These are phyloP conservation scores for Antennarius maculatus DNA, from an alignment of 2,797 vertebrate genomes.

Conservation along the genomic window DNA sequence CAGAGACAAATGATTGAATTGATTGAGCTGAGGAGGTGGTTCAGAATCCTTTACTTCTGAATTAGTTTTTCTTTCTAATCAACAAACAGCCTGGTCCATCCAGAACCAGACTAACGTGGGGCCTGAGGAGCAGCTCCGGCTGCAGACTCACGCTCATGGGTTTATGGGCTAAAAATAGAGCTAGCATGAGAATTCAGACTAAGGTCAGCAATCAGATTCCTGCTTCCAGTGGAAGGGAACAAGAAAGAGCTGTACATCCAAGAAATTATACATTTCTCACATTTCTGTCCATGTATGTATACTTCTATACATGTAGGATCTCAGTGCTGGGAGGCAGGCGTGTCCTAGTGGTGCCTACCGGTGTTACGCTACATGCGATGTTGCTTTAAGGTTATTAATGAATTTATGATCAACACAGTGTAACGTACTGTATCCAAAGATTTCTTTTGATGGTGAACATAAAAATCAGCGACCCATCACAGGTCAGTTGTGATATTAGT, in stretches of 20 bases:
- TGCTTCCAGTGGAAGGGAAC: slow-evolving; percentile 61
- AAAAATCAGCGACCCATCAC: slow-evolving; percentile 18
- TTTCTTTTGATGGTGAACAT: background rate
- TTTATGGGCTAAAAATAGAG: slow-evolving; percentile 82
- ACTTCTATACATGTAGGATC: slow-evolving; percentile 25
- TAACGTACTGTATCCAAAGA: slow-evolving; percentile 10
- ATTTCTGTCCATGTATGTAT: slow-evolving; percentile 60
- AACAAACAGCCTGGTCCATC: slow-evolving; percentile 49
- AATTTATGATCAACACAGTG: slow-evolving; percentile 23
- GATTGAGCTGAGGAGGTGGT: slow-evolving; percentile 19
- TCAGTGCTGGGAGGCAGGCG: slow-evolving; percentile 4
- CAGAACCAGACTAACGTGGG: slow-evolving; percentile 49
- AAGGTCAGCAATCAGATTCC: slow-evolving; percentile 81
- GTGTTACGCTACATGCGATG: slow-evolving; percentile 12
- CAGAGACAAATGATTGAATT: slow-evolving; percentile 12
- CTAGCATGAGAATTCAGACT: slow-evolving; percentile 82
- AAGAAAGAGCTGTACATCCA: slow-evolving; percentile 49
- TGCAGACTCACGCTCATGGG: slow-evolving; percentile 71
- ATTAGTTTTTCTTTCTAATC: slow-evolving; percentile 65
- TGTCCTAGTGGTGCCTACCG: background rate
- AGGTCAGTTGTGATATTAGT: slow-evolving; percentile 1
- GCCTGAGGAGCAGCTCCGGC: slow-evolving; percentile 44
- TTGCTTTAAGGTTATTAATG: too few relatives aligned
- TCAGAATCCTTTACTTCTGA: slow-evolving; percentile 7
- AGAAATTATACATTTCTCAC: slow-evolving; percentile 65